Evolutionary conservation across 2,797 vertebrate genomes (phyloP).

Genomic region (Enteromius treurensis): DNA sequence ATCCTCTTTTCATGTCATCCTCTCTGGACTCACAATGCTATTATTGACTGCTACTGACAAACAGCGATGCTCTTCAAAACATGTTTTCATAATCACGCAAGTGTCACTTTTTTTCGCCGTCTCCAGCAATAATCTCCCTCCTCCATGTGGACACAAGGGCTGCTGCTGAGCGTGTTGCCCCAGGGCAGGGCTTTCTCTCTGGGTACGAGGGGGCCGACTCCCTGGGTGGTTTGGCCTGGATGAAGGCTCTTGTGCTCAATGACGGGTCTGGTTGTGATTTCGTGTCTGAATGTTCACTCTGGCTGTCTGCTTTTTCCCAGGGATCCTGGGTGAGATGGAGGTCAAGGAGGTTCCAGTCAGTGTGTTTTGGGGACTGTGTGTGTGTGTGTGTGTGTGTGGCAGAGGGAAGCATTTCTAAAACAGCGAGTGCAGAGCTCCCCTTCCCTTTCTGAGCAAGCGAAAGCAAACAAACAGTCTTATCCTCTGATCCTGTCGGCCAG

Average conservation of each 20-base stretch:
- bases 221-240: conserved; percentile 72
- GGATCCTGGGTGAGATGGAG: conserved; percentile 74
- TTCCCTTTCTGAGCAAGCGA: conserved; percentile 70
- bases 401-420: conserved; percentile 49
- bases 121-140: conserved; percentile 42
- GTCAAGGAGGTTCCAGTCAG: conserved; percentile 67
- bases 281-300: conserved; percentile 62
- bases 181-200: conserved; percentile 46
- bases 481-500: conserved; percentile 69
- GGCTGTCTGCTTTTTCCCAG: conserved; percentile 66
- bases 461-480: conserved; percentile 80
- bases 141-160: conserved; percentile 20
- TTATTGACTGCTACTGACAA: conserved; percentile 30
- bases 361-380: conserved; percentile 45
- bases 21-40: conserved; percentile 18
- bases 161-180: conserved; percentile 45
- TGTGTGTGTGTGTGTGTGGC: conserved; percentile 43
- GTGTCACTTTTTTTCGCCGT: conserved; percentile 44
- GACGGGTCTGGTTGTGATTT: conserved; percentile 80
- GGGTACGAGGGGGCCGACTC: conserved; percentile 52
- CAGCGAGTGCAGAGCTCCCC: conserved; percentile 52
- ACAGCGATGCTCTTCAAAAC: conserved; percentile 35
- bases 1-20: conserved; percentile 27
- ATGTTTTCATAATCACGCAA: conserved; percentile 49
- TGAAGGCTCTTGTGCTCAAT: conserved; percentile 50